Base-by-base conservation (phyloP, 2,113 vertebrate species). In the Rhineura floridana region DNA sequence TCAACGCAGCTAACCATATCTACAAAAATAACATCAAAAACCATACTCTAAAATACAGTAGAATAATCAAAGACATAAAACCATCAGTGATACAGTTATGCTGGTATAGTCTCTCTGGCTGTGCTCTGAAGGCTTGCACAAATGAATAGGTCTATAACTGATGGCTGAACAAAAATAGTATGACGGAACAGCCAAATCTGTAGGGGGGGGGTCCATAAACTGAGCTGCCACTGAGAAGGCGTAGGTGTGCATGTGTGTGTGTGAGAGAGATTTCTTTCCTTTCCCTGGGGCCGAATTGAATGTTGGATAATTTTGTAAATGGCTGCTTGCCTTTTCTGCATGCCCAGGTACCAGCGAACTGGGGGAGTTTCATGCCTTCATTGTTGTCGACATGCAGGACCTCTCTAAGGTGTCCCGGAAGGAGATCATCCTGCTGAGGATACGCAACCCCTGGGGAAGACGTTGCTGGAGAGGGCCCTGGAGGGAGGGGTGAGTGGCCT, bases 361-460 rank as follows among this genome's bases (percentile, higher is more conserved):
- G 82, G 98, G 97, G 77, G 98, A 98, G 94, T 98, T 98, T 91
- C 98, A 99, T 2, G 98, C 98, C 55, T 97, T 99, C 91, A 96
- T 97, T 70, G 96, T 99, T 91, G 96, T 98, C 44, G 98, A 99
- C 63, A 96, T 97, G 88, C 86, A 93, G 65, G 95, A 97, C 88
- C 95, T 98, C 12, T 96, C 83, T 81, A 96, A 91, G 6, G 83
- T 17, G 78, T 92, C 94, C 0, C 97, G 96, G 67, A 95, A 93
- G 44, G 84, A 94, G 50, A 69, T 98, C 25, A 95, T 97, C 69
- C 95, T 99, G 4, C 95, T 99, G 8, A 95, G 98, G 75, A 97
- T 99, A 89, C 97, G 96, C 92, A 99, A 99, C 91, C 98, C 98
- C 4, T 99, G 98, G 99, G 99, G 98, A 30, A 97, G 98, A 85